Conservation (phyloP, 2,888 invertebrate species). For the Trachelus iudaicus region DNA sequence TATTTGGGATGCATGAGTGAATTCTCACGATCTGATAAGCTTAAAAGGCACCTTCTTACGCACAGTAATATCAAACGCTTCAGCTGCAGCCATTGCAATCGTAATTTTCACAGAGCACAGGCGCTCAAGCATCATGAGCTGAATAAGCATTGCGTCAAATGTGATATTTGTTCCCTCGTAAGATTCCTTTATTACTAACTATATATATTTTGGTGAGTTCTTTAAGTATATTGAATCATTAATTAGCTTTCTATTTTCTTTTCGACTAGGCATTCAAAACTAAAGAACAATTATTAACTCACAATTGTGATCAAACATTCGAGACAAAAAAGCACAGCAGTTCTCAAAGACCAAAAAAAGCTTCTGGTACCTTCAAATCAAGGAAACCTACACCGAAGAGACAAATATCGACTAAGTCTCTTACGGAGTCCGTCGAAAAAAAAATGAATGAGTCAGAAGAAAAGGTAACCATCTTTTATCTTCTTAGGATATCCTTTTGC, state of each 20-base stretch:
- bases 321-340: slow-evolving; percentile 52
- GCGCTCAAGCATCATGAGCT: slow-evolving; percentile 60
- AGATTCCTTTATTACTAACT: slow-evolving; percentile 28
- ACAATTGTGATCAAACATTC: slow-evolving; percentile 54
- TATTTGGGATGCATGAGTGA: slow-evolving; percentile 73
- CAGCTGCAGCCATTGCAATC: slow-evolving; percentile 57
- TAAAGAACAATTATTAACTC: slow-evolving; percentile 56
- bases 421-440: slow-evolving; percentile 44
- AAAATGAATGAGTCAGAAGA: slow-evolving; percentile 49
- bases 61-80: slow-evolving; percentile 68
- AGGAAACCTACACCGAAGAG: slow-evolving; percentile 60
- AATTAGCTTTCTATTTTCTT: neutral
- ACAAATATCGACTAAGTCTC: slow-evolving; percentile 52
- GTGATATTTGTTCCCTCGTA: slow-evolving; percentile 59
- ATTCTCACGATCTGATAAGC: slow-evolving; percentile 73
- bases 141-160: slow-evolving; percentile 58
- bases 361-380: slow-evolving; percentile 60
- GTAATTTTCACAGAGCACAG: slow-evolving; percentile 59
- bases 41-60: slow-evolving; percentile 73
- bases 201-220: too few relatives aligned
- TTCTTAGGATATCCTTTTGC: neutral
- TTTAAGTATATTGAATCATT: too few relatives aligned
- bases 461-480: slow-evolving; percentile 33
- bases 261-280: slow-evolving; percentile 53
- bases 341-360: slow-evolving; percentile 59